A percentile compares a stretch with the other conserved stretches of the same genome.
Conservation (phyloP, 2,797 vertebrate species). For the Helarctos malayanus region DNA sequence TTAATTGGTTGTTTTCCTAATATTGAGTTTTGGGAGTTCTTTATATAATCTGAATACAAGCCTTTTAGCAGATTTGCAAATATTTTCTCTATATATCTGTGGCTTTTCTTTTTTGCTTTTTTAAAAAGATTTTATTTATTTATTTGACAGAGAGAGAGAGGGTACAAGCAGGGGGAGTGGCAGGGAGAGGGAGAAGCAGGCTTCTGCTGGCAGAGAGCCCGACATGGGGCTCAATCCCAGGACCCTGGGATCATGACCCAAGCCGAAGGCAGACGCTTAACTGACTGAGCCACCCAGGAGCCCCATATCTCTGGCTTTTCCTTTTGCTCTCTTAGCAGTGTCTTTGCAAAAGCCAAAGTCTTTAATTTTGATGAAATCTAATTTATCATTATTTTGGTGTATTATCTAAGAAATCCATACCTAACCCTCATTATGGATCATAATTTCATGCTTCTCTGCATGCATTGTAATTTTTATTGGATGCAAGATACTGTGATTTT, state of each 20-base stretch:
- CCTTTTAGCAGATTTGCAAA: not conserved
- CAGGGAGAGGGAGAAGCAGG: no score
- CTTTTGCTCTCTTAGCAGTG: not conserved
- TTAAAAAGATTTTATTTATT: no score
- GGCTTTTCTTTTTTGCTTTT: not conserved
- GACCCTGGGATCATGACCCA: no score
- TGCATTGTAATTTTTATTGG: not conserved
- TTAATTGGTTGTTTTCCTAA: not conserved
- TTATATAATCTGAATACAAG: not conserved
- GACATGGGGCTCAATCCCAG: no score
- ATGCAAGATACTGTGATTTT: not conserved
- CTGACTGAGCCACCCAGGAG: no score
- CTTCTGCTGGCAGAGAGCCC: no score
- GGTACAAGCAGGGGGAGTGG: no score
- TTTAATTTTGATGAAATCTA: constrained; percentile 12
- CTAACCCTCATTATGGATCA: not conserved
- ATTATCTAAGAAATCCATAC: not conserved
- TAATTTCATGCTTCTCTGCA: not conserved
- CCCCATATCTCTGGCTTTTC: not conserved
- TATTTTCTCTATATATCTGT: not conserved
- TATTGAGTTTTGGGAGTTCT: not conserved
- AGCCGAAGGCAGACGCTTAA: no score
- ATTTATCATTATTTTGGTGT: constrained; percentile 33
- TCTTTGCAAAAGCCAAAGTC: not conserved
- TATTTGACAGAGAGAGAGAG: no score